A percentile compares a stretch with the other conserved stretches of the same genome.
Evolutionary conservation across 2,797 vertebrate genomes (phyloP).

Genomic region (Chloroceryle inda): DNA sequence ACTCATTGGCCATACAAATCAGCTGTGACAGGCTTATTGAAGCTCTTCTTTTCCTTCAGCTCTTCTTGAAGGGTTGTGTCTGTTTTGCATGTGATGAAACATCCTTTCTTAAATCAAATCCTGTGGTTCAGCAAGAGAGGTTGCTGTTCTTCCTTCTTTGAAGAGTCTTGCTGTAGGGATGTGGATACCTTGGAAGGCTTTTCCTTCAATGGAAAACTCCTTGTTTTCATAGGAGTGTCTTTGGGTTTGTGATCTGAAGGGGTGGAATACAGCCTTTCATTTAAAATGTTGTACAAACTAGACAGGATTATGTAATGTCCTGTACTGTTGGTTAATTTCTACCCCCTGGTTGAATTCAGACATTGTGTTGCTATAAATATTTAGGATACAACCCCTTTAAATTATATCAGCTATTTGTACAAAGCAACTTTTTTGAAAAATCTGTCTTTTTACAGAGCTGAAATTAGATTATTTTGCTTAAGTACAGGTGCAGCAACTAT

Average conservation of each 20-base stretch:
- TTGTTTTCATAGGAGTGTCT: neutral
- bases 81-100: neutral
- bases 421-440: neutral
- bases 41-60: neutral
- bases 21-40: neutral
- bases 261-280: constrained; percentile 6
- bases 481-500: neutral
- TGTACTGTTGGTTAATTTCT: neutral
- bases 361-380: constrained; percentile 15
- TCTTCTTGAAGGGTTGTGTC: neutral
- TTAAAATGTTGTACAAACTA: constrained; percentile 18
- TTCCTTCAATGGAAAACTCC: neutral
- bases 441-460: neutral
- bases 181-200: neutral
- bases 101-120: neutral
- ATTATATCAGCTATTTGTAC: neutral
- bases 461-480: neutral
- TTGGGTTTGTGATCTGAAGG: neutral
- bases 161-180: neutral
- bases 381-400: neutral
- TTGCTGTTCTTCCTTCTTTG: neutral
- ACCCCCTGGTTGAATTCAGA: neutral
- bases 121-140: neutral
- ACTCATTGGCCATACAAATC: neutral
- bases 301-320: constrained; percentile 43